Evolutionary conservation across 2,888 invertebrate genomes (phyloP).

Genomic region (Aphidoletes aphidimyza): DNA sequence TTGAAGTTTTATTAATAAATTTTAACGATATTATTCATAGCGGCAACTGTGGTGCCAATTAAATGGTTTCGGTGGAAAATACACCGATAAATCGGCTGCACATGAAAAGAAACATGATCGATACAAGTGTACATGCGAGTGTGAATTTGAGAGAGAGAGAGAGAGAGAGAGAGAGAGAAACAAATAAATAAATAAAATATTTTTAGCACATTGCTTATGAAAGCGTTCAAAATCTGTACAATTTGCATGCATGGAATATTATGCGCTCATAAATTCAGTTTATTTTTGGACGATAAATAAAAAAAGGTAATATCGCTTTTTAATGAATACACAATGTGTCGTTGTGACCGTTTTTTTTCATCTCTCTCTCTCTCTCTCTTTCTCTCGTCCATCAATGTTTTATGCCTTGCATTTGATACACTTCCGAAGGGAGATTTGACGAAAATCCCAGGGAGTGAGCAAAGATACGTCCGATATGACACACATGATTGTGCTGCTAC

Average conservation of each 20-base stretch:
- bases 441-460: no score
- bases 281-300: conserved; percentile 14
- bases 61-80: neutral
- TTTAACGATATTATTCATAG: conserved; percentile 26
- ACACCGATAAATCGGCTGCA: neutral
- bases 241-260: conserved; percentile 38
- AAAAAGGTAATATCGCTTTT: neutral
- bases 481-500: no score
- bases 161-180: no score
- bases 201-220: conserved; percentile 49
- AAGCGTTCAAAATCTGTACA: neutral
- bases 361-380: no score
- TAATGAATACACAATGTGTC: conserved; percentile 1
- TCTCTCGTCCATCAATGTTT: no score
- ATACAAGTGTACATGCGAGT: conserved; percentile 11
- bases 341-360: neutral
- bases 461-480: no score
- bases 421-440: no score
- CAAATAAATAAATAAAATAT: no score
- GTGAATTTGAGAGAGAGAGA: neutral
- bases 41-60: neutral
- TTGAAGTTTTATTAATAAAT: conserved; percentile 27
- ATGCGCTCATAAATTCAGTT: conserved; percentile 29
- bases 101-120: conserved; percentile 34
- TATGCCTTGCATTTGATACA: no score